These are phyloP conservation scores for Camelus dromedarius DNA, from an alignment of 2,113 vertebrate species.

Conservation along the genomic window DNA sequence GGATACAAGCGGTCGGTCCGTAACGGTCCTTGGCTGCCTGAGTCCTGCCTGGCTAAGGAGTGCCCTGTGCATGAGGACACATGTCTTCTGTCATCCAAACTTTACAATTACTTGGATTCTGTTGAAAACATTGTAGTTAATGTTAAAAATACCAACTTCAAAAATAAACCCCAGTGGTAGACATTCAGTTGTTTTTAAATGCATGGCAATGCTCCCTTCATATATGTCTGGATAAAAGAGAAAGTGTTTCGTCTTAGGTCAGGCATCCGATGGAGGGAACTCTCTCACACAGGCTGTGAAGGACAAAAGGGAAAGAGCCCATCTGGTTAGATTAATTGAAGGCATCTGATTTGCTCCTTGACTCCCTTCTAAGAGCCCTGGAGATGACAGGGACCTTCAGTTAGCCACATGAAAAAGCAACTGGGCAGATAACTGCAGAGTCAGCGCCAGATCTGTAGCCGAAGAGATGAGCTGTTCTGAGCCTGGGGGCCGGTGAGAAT, in stretches of 20 bases:
- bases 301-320: background rate
- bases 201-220: background rate
- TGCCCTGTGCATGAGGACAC: background rate
- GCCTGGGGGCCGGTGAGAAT: background rate
- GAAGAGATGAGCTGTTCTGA: background rate
- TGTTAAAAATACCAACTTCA: background rate
- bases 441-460: background rate
- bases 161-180: background rate
- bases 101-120: background rate
- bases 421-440: background rate
- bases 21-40: background rate
- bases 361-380: background rate
- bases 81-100: background rate
- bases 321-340: background rate
- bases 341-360: background rate
- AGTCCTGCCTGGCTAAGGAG: background rate
- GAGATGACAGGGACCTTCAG: background rate
- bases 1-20: background rate
- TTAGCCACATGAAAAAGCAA: background rate
- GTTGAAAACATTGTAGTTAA: background rate
- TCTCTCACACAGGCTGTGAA: background rate
- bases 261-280: background rate
- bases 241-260: background rate
- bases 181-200: background rate
- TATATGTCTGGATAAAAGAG: background rate